Percentiles rank a stretch among this genome's conserved stretches.
Evolutionary conservation across 2,113 vertebrate species (phyloP).

Genomic region (Maccullochella peelii): DNA sequence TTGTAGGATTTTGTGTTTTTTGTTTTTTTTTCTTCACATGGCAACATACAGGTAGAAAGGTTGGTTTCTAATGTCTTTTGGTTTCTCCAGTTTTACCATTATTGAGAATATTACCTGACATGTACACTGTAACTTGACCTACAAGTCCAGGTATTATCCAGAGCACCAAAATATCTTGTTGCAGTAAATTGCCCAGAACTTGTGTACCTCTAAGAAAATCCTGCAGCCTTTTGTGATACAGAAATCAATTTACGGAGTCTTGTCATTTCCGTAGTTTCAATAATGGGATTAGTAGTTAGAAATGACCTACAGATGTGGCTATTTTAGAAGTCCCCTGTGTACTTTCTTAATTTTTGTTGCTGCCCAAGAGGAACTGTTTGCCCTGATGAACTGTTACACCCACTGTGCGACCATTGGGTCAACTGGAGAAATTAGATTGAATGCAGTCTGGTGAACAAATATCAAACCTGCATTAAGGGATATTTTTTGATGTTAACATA

Average conservation of each 20-base stretch:
- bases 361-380: slow-evolving; percentile 35
- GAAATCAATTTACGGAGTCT: not conserved
- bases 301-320: slow-evolving; percentile 31
- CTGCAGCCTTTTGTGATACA: slow-evolving; percentile 20
- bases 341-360: slow-evolving; percentile 36
- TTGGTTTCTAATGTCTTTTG: slow-evolving; percentile 13
- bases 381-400: slow-evolving; percentile 32
- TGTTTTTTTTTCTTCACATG: not conserved
- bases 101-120: not conserved
- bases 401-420: not conserved
- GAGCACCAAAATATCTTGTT: slow-evolving; percentile 27
- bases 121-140: slow-evolving; percentile 22
- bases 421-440: slow-evolving; percentile 7
- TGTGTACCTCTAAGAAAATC: slow-evolving; percentile 20
- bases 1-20: not conserved
- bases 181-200: slow-evolving; percentile 31
- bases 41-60: not conserved
- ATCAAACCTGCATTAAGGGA: slow-evolving; percentile 27
- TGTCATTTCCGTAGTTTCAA: slow-evolving; percentile 19
- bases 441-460: slow-evolving; percentile 12
- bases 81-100: not conserved
- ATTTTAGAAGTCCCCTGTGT: slow-evolving; percentile 37
- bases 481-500: slow-evolving; percentile 28
- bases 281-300: slow-evolving; percentile 6
- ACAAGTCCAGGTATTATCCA: slow-evolving; percentile 18